A percentile compares a stretch with the other conserved stretches of the same genome.
Evolutionary conservation across 2,888 invertebrate genomes (phyloP).

Genomic region (Agonopterix subpropinquella): DNA sequence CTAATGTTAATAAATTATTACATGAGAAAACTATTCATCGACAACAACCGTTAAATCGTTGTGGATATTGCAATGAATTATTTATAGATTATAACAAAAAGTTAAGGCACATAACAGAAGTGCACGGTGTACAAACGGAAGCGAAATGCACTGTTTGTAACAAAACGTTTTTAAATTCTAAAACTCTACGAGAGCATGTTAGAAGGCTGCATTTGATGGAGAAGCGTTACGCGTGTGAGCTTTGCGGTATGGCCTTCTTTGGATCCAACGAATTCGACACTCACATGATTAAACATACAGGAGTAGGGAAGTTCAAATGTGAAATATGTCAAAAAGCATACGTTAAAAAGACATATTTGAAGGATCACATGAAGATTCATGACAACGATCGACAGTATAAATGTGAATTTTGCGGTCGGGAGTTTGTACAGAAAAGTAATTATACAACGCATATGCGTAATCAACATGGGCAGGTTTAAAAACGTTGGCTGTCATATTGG

Average conservation of each 20-base stretch:
- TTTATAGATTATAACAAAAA: conserved; percentile 27
- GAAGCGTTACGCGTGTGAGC: conserved; percentile 17
- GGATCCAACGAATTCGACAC: conserved; percentile 27
- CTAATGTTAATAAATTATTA: conserved; percentile 40
- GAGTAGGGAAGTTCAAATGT: conserved; percentile 49
- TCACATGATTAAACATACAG: conserved; percentile 54
- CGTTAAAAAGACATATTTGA: conserved; percentile 33
- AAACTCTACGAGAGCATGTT: conserved; percentile 24
- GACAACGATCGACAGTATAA: conserved; percentile 26
- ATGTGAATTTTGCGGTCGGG: conserved; percentile 25
- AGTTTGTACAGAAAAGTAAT: conserved; percentile 22
- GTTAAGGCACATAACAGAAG: conserved; percentile 23
- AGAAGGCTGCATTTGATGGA: conserved; percentile 20
- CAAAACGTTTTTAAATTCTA: conserved; percentile 20
- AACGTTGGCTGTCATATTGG: too few species aligned
- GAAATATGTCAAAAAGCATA: conserved; percentile 39
- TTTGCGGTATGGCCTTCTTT: conserved; percentile 24
- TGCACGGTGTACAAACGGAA: conserved; percentile 22
- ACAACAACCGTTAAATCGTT: conserved; percentile 22
- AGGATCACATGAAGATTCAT: conserved; percentile 42
- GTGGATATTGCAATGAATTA: conserved; percentile 28
- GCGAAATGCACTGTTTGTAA: conserved; percentile 31
- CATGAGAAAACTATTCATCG: conserved; percentile 41
- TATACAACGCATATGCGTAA: conserved; percentile 29
- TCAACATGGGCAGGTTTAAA: conserved; percentile 25